These are phyloP conservation scores for Mastigias papua DNA, from an alignment of 30 jellyfish, hydroid and myxozoan genomes.

Conservation along the genomic window DNA sequence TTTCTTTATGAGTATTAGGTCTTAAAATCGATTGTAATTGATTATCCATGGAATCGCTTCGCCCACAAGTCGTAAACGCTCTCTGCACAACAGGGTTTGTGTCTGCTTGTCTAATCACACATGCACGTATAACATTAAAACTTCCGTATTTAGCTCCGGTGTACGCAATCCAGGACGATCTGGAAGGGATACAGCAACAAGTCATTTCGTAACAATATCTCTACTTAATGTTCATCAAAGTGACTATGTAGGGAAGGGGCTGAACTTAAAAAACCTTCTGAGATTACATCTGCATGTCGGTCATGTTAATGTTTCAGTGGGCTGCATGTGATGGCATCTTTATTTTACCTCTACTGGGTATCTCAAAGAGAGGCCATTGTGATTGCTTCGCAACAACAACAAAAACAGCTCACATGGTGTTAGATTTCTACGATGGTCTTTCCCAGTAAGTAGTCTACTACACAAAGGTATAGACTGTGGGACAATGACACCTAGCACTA, in stretches of 20 bases:
- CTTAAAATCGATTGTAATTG: not conserved
- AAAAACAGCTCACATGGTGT: not conserved
- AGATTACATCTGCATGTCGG: too few relatives aligned
- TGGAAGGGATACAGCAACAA: not conserved
- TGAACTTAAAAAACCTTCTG: too few relatives aligned
- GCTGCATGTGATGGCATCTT: not conserved
- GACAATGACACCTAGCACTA: too few relatives aligned
- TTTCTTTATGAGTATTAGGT: not conserved
- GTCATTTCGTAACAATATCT: not conserved
- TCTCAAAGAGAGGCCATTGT: not conserved
- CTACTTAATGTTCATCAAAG: not conserved
- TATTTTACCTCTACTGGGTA: not conserved
- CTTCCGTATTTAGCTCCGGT: not conserved
- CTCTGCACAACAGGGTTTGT: not conserved
- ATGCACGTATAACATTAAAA: not conserved
- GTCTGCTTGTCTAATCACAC: not conserved
- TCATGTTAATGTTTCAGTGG: too few relatives aligned
- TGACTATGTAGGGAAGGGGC: not conserved
- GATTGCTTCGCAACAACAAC: not conserved
- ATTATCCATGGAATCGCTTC: too few relatives aligned
- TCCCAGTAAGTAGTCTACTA: too few relatives aligned
- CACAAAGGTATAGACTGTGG: too few relatives aligned
- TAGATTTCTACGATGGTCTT: too few relatives aligned
- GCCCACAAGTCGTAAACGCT: not conserved
- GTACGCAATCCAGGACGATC: not conserved